Conservation (phyloP, 2,888 invertebrate species). For the Nomada fabriciana region DNA sequence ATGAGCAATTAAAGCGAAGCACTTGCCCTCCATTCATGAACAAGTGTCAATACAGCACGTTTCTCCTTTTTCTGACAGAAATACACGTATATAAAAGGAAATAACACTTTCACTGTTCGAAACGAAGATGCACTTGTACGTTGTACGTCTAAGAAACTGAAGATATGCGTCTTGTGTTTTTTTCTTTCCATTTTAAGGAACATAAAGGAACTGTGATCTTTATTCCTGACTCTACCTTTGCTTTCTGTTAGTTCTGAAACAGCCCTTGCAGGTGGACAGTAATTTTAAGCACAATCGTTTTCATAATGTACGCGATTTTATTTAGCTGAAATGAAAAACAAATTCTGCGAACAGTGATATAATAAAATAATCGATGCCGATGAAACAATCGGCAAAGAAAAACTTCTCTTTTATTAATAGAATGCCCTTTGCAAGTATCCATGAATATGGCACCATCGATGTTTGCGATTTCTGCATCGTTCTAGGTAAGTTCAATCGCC, state of each 20-base stretch:
- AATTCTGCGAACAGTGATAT: not conserved
- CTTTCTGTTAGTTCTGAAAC: no score
- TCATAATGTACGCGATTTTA: no score
- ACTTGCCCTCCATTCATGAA: constrained; percentile 24
- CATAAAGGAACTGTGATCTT: no score
- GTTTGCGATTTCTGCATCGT: constrained; percentile 15
- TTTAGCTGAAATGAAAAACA: not conserved
- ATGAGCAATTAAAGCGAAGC: constrained; percentile 31
- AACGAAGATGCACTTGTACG: no score
- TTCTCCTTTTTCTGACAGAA: not conserved
- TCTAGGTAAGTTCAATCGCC: constrained; percentile 23
- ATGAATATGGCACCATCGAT: constrained; percentile 1
- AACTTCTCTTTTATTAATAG: not conserved
- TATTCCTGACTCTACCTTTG: no score
- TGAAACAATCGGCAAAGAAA: not conserved
- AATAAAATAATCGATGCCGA: not conserved
- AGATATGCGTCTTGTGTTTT: no score
- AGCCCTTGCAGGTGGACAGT: no score
- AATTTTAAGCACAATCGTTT: no score
- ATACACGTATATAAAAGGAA: no score
- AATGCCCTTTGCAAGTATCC: constrained; percentile 8
- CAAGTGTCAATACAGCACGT: constrained; percentile 13
- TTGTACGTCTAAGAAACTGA: no score
- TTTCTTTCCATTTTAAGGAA: no score
- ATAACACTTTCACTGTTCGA: no score